Conservation (phyloP, 2,113 vertebrate species). For the Serilophus lunatus region DNA sequence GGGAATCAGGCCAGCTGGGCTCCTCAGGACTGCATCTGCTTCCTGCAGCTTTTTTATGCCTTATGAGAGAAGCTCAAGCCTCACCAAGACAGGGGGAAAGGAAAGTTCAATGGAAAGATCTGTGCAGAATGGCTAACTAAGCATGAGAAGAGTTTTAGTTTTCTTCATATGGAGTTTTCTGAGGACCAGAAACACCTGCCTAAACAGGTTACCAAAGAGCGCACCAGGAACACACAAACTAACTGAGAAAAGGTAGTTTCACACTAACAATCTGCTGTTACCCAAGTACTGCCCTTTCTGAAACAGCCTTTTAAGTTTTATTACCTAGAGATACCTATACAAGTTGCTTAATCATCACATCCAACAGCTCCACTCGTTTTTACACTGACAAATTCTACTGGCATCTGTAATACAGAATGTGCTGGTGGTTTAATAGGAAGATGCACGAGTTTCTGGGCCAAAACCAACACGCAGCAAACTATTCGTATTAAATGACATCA, state of each 20-base stretch:
- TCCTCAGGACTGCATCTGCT: fast-evolving
- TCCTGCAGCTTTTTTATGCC: not conserved
- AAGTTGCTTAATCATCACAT: not conserved
- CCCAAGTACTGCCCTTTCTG: not conserved
- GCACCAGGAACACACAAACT: not conserved
- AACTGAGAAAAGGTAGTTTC: not conserved
- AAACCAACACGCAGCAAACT: not conserved
- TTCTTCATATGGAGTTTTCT: not conserved
- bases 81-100: not conserved
- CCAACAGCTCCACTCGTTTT: not conserved
- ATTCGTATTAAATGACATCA: fast-evolving
- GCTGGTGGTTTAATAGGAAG: not conserved
- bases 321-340: not conserved
- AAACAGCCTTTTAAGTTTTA: not conserved
- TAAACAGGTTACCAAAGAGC: not conserved
- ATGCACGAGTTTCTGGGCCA: not conserved
- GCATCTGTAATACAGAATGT: not conserved
- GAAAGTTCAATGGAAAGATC: not conserved
- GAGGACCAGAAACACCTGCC: not conserved
- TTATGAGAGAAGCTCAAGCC: not conserved
- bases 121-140: not conserved
- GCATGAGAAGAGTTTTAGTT: not conserved
- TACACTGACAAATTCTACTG: not conserved
- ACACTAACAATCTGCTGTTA: not conserved
- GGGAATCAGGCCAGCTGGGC: not conserved